A percentile compares a stretch with the other conserved stretches of the same genome.
These are phyloP conservation scores for Colletes collaris DNA, from an alignment of 2,888 invertebrate genomes.

Conservation along the genomic window DNA sequence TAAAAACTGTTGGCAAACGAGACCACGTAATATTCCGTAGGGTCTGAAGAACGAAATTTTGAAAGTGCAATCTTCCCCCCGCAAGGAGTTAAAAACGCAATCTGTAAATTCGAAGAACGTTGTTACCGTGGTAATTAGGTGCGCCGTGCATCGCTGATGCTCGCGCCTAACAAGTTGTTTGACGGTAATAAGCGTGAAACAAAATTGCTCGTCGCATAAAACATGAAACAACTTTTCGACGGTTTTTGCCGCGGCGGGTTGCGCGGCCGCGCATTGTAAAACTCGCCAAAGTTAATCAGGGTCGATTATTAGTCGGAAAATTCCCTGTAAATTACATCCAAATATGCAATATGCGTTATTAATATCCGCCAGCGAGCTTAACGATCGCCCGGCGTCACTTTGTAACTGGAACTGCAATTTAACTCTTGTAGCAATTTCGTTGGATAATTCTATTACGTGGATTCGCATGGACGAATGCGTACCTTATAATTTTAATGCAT, in stretches of 20 bases:
- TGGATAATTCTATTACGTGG: slow-evolving; percentile 26
- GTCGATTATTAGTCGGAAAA: slow-evolving; percentile 25
- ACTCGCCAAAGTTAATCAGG: slow-evolving; percentile 27
- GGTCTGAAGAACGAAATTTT: slow-evolving; percentile 13
- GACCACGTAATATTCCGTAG: too few species aligned
- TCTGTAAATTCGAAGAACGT: slow-evolving; percentile 23
- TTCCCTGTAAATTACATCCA: slow-evolving; percentile 15
- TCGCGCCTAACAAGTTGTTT: slow-evolving; percentile 43
- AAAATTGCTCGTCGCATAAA: slow-evolving; percentile 33
- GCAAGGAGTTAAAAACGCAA: slow-evolving; percentile 24
- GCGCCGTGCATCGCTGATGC: slow-evolving; percentile 13
- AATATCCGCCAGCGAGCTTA: slow-evolving; percentile 10
- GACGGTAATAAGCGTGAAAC: slow-evolving; percentile 47
- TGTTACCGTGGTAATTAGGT: slow-evolving; percentile 46
- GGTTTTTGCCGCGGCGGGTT: not conserved
- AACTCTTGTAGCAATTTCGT: slow-evolving; percentile 2
- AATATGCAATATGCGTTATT: slow-evolving; percentile 15
- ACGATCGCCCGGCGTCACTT: not conserved
- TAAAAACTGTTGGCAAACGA: not conserved
- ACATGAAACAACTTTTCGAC: slow-evolving; percentile 8
- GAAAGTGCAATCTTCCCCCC: slow-evolving; percentile 16
- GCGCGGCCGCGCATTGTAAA: not conserved
- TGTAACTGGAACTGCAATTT: slow-evolving; percentile 4
- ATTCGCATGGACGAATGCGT: not conserved
- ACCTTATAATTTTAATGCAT: not conserved